Evolutionary conservation across 1,140 invertebrate species (phyloP), one percentile per base, ranked within the genome.

Genomic region (Subanguina moxae): DNA sequence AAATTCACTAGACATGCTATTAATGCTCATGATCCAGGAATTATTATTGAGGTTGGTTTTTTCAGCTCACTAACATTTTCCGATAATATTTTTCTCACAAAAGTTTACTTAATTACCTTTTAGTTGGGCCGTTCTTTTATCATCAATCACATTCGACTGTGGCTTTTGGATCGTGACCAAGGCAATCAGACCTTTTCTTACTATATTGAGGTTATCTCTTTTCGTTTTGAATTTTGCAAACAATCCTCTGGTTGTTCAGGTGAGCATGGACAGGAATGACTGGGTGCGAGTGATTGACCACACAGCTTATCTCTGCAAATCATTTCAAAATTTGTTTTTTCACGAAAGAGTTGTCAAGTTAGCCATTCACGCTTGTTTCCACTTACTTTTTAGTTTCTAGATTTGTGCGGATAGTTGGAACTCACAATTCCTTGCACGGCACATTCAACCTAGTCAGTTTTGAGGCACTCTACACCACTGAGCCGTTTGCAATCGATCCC

Each of bases 321-420:
- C 93, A 19, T 96, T 92, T 91, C 95, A 98, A 85, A 89, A 89
- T 82, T 87, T 98, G 23, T 94, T 93, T 84, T 97, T 98, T 85
- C 87, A 89, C 71, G 86, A 90, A 9, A 85, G 91, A 64, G 93
- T 96, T 63, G 91, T 94, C 17, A 85, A 79, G 84, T 86, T 74
- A 75, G 67, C 62, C 52, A 38, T 23, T 17, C 30, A 63, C 19
- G 32, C 15, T 57, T 13, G 3, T 43, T 32, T 64, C 32, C 32
- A 11, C 11, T 38, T 38, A 5, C 32, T 3, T 5, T 38, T 38
- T 38, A 5, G 32, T 38, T 38, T 38, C 3, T 17, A 76, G 73
- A 59, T 73, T 19, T 43, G 75, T 76, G 57, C 43, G 67, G 30
- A 68, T 77, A 45, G 42, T 75, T 30, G 66, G 76, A 13, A 74